Base-by-base conservation (phyloP, 2,797 vertebrate genomes). In the Hypotaenidia philippensis region DNA sequence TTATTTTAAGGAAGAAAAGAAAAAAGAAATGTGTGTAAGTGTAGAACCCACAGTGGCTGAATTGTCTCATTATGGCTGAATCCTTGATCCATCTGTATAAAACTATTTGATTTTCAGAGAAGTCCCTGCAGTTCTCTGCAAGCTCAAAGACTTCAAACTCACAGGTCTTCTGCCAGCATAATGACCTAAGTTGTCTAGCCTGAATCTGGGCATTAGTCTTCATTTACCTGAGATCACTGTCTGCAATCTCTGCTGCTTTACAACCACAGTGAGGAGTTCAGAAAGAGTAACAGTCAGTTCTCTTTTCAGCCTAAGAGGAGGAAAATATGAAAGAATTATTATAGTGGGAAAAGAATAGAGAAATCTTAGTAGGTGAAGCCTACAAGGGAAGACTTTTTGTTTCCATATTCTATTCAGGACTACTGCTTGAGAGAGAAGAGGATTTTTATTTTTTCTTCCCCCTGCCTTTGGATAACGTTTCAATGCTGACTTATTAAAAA, bases 401-500 rank as follows among this genome's bases (percentile, higher is more conserved):
- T 80, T 65, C 47, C 65, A 6, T 61, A 36, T 78, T 83, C 27
- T 80, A 25, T 83, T 85, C 57, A 86, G 19, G 32, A 34, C 1
- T 69, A 21, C 32, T 61, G 31, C 53, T 36, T 27, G 44, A 22
- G 25, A 84, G 64, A 70, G 20, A 38, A 71, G 29, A 75, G 31
- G 36, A 15, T 40, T 71, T 20, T 18, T 18, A 44, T 20, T 45
- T 45, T 45, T 45, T 83, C 32, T 41, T 71, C 75, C 45, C 69
- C 41, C 16, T 76, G 31, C 53, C 65, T 96, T 91, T 81, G 41
- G 55, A 93, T 44, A 88, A 59, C 44, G 55, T 83, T 83, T 60
- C 41, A 81, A 31, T 32, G 52, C 49, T 87, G 40, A 77, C 78
- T 91, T 93, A 83, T 70, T 80, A 94, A 92, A 82, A 89, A 74